phyloP scores from a whole-genome alignment of 2,888 invertebrate genomes.

The Camponotus fellah region DNA sequence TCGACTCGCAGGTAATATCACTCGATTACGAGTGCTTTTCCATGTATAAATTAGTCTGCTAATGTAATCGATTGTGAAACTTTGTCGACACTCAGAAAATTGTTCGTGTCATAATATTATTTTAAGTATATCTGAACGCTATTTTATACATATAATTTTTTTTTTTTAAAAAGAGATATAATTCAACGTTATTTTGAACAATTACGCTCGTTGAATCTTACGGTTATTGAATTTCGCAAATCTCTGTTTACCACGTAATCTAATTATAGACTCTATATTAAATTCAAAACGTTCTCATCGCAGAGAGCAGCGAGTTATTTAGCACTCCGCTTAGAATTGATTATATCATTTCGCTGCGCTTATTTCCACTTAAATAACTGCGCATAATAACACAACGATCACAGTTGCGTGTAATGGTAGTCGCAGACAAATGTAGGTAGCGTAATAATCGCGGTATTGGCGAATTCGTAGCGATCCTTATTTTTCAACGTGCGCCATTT shows the following conservation, averaged over 20 bases:
- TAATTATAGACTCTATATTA: slow-evolving; percentile 19
- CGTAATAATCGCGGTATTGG: background rate
- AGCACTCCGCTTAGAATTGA: slow-evolving; percentile 33
- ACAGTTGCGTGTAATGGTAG: background rate
- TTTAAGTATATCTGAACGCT: background rate
- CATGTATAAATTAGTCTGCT: slow-evolving; percentile 17
- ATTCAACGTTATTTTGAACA: background rate
- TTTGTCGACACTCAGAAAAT: background rate
- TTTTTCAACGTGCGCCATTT: background rate
- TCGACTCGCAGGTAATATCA: slow-evolving; percentile 46
- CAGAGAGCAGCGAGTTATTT: slow-evolving; percentile 19
- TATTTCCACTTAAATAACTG: slow-evolving; percentile 36
- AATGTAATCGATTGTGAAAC: slow-evolving; percentile 14
- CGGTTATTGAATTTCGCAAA: background rate
- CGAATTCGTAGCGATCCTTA: background rate
- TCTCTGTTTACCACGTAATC: slow-evolving; percentile 17
- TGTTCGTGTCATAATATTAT: background rate
- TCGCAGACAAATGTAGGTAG: background rate
- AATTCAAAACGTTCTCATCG: background rate
- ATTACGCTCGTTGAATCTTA: background rate
- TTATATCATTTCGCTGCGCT: slow-evolving; percentile 35
- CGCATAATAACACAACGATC: background rate
- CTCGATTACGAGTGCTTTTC: slow-evolving; percentile 4
- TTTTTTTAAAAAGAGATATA: background rate
- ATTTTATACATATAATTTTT: background rate